Base-by-base conservation (phyloP, 2,113 vertebrate genomes). In the Excalfactoria chinensis region DNA sequence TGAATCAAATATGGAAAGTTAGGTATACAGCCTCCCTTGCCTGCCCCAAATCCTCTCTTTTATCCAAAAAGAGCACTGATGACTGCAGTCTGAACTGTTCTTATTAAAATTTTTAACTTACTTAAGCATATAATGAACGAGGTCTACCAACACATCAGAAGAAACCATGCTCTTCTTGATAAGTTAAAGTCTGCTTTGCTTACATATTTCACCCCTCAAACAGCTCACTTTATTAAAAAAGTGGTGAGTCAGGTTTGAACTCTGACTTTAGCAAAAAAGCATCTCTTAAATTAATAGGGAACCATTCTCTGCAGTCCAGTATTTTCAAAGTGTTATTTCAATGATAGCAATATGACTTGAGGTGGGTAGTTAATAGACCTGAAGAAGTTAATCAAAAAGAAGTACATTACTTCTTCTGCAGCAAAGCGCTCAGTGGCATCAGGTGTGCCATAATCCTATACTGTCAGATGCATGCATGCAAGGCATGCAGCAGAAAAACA, bases 261-360 rank as follows among this genome's bases (percentile, higher is more conserved):
- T 58, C 48, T 66, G 60, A 71, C 66, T 62, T 40, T n/a, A 89
- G 22, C 76, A 74, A 20, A 74, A n/a, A 16, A 15, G 21, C 71
- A 84, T 87, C 58, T 53, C 43, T 37, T 64, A 75, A 91, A 89
- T 77, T 88, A 89, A 67, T 21, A 6, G 68, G 5, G 3, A 93
- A 28, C 46, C 7, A 2, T 75, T 67, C 21, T 73, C n/a, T 41
- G 26, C 35, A 76, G 43, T 77, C 59, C 64, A 51, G 58, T 41
- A 68, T 77, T 94, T 86, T 92, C 85, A 84, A 93, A 86, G 91
- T 37, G 18, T 5, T 85, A 5, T 88, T 92, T 88, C 78, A 92
- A 22, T 74, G 75, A 58, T 1, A 71, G 69, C 15, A 44, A 58
- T 68, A 66, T 78, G 62, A 78, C 69, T 93, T 77, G n/a, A 87